Evolutionary conservation across 2,888 invertebrate genomes (phyloP).

Genomic region (Drosophila emarginata): DNA sequence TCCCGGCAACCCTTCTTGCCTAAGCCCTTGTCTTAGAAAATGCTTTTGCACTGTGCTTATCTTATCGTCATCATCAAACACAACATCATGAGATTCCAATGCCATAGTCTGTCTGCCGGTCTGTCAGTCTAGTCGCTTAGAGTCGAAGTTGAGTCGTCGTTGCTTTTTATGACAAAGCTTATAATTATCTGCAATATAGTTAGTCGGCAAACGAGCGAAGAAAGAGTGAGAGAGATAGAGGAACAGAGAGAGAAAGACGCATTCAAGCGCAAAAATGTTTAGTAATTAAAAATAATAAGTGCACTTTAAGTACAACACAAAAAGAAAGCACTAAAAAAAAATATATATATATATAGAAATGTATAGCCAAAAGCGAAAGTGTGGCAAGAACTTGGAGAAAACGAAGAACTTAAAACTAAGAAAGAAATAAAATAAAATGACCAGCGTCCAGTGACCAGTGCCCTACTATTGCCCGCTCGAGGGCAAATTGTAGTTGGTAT

Average conservation of each 20-base stretch:
- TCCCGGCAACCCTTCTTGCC: background rate
- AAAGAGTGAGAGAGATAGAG: background rate
- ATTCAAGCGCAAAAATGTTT: slow-evolving; percentile 37
- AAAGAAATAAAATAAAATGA: slow-evolving; percentile 4
- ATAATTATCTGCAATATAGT: slow-evolving; percentile 22
- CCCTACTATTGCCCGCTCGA: no score
- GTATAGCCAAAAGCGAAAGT: slow-evolving; percentile 16
- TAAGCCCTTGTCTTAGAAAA: background rate
- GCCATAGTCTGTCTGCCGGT: background rate
- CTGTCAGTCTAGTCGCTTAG: slow-evolving; percentile 5
- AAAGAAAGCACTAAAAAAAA: slow-evolving; percentile 7
- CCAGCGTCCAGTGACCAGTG: background rate
- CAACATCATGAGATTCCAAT: slow-evolving; percentile 2
- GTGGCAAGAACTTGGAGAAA: slow-evolving; percentile 3
- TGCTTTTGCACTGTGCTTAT: background rate
- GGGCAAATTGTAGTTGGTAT: slow-evolving; percentile 1
- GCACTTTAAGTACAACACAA: slow-evolving; percentile 23
- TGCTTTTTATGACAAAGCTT: slow-evolving; percentile 13
- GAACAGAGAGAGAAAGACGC: slow-evolving; percentile 7
- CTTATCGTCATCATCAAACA: slow-evolving; percentile 1
- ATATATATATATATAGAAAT: slow-evolving; percentile 32
- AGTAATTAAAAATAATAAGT: slow-evolving; percentile 52
- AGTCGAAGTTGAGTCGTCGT: slow-evolving; percentile 5
- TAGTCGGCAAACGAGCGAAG: background rate
- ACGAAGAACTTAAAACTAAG: background rate